Percentiles rank a stretch among this genome's conserved stretches.
Evolutionary conservation across 2,797 vertebrate genomes (phyloP).

Genomic region (Mormyrops boulengeri): DNA sequence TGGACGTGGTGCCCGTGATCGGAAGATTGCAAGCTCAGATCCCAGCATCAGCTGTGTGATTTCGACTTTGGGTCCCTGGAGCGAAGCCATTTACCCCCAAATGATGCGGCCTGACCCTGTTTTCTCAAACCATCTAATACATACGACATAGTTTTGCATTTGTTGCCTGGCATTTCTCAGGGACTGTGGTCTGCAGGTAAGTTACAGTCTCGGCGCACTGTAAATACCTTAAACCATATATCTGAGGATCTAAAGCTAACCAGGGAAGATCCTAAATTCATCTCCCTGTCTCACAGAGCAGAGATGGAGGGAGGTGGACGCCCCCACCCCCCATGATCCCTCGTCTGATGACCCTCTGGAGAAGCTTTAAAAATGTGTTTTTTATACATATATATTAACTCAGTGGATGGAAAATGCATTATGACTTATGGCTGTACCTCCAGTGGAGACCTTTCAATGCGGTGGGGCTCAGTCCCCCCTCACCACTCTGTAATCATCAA

Average conservation of each 20-base stretch:
- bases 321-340: neutral
- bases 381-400: conserved; percentile 1
- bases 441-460: neutral
- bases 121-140: neutral
- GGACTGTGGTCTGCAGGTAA: neutral
- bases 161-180: neutral
- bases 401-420: neutral
- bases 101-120: neutral
- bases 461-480: neutral
- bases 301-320: neutral
- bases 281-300: neutral
- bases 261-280: neutral
- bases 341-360: neutral
- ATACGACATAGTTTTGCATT: neutral
- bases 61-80: neutral
- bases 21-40: neutral
- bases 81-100: neutral
- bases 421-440: neutral
- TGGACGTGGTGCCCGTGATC: neutral
- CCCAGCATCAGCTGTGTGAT: neutral
- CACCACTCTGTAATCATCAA: neutral
- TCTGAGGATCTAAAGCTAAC: neutral
- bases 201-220: neutral
- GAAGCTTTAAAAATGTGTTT: conserved; percentile 9
- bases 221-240: neutral